Evolutionary conservation across 2,797 vertebrate species (phyloP).

Genomic region (Apodemus agrarius): DNA sequence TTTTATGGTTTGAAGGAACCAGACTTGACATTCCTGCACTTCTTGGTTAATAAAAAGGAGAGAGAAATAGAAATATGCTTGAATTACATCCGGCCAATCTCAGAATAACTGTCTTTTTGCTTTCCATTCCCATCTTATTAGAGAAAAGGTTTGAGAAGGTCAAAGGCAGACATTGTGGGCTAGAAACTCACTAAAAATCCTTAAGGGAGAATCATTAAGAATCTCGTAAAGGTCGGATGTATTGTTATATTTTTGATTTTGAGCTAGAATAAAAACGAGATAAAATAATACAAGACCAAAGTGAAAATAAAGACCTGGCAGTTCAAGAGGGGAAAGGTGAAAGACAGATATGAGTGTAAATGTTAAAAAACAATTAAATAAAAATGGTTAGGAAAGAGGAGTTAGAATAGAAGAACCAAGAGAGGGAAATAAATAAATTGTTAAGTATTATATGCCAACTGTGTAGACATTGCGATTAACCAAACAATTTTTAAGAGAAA

Average conservation of each 20-base stretch:
- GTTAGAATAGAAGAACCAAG: neutral
- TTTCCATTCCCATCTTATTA: slow-evolving; percentile 64
- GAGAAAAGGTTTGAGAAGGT: slow-evolving; percentile 60
- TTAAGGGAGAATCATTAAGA: slow-evolving; percentile 55
- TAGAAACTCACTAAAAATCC: slow-evolving; percentile 13
- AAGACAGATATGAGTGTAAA: neutral
- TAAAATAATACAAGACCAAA: slow-evolving; percentile 76
- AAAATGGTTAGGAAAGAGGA: neutral
- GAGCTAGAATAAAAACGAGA: slow-evolving; percentile 64
- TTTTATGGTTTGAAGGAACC: slow-evolving; percentile 23
- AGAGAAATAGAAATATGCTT: neutral
- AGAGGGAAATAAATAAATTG: neutral
- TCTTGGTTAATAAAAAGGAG: neutral
- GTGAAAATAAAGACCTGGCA: slow-evolving; percentile 49
- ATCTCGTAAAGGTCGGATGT: slow-evolving; percentile 51
- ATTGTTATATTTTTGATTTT: slow-evolving; percentile 66
- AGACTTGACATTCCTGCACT: neutral
- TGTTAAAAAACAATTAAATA: neutral
- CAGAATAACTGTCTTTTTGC: neutral
- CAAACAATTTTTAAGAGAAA: neutral
- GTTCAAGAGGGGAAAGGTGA: neutral
- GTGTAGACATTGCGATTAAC: neutral
- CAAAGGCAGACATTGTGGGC: neutral
- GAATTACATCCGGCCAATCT: slow-evolving; percentile 3
- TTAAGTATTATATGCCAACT: neutral